These are phyloP conservation scores for Lasiommata megera DNA, from an alignment of 2,888 invertebrate genomes.

Conservation along the genomic window DNA sequence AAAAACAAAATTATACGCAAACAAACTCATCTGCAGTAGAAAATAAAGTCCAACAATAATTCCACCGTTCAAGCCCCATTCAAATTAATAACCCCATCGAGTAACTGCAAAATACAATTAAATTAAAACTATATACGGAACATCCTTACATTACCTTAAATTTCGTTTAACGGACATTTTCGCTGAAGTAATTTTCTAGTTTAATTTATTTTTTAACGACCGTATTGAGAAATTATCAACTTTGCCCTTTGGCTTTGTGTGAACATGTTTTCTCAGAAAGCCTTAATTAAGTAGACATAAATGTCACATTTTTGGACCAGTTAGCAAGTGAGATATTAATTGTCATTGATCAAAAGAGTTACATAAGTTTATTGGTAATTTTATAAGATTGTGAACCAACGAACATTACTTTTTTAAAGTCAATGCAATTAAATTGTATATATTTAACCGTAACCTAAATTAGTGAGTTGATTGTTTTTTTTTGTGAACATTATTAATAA, in stretches of 20 bases:
- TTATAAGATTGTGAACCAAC: too few species aligned
- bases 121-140: constrained; percentile 22
- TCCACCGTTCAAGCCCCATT: too few species aligned
- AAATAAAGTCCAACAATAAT: too few species aligned
- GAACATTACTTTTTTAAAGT: too few species aligned
- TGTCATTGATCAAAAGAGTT: not conserved
- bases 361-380: not conserved
- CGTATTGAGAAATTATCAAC: constrained; percentile 19
- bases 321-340: constrained; percentile 18
- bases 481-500: too few species aligned
- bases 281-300: constrained; percentile 22
- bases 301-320: constrained; percentile 27
- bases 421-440: too few species aligned
- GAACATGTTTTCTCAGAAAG: constrained; percentile 11
- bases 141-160: constrained; percentile 3
- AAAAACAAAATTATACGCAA: too few species aligned
- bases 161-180: constrained; percentile 13
- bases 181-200: constrained; percentile 12
- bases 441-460: too few species aligned
- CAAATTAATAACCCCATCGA: too few species aligned
- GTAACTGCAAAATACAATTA: too few species aligned
- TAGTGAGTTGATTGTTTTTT: too few species aligned
- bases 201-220: constrained; percentile 15
- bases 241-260: constrained; percentile 27
- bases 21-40: too few species aligned